Base-by-base conservation (phyloP, 2,888 invertebrate species). In the Diadegma fenestrale region DNA sequence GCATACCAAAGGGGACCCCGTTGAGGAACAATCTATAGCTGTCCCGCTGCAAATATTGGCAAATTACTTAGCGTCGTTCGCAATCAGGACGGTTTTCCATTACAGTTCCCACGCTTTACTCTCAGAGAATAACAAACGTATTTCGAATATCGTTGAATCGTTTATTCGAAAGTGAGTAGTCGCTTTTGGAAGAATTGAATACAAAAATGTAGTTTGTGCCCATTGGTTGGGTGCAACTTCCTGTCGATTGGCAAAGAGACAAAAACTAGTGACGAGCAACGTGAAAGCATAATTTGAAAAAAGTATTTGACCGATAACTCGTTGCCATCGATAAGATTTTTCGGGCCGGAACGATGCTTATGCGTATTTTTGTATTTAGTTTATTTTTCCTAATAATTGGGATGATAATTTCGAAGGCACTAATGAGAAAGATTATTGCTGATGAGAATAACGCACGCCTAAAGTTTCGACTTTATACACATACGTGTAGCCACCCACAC, bases 321-420 rank as follows among this genome's bases (percentile, higher is more conserved):
- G n/a, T 19, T 17, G n/a, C 43, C 61, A 14, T 26, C 58, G 43
- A 61, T 14, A 30, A 61, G n/a, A 45, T 61, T 61, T 63, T 68
- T 69, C 61, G 45, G 30, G 63, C 58, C 19, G 17, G 30, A 54
- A 58, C 26, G 58, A 58, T 58, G 12, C 26, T 58, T 5, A 26
- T 58, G n/a, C 14, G 12, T 22, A 19, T 14, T 12, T 5, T 26
- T 58, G 12, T 71, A 51, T 51, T 33, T 5, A 51, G 33, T 66
- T 77, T 45, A 58, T 77, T 80, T 76, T 51, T 78, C 33, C 48
- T 73, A 76, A 77, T 72, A 54, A 77, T 80, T 48, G 73, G 78
- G 75, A 82, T 61, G 72, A 81, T 30, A 88, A 88, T 88, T 88
- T 87, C 82, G 86, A 87, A 88, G 88, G 88, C 86, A 88, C 87